phyloP scores from a whole-genome alignment of 1,140 invertebrate species.

The Sitobion miscanthi region DNA sequence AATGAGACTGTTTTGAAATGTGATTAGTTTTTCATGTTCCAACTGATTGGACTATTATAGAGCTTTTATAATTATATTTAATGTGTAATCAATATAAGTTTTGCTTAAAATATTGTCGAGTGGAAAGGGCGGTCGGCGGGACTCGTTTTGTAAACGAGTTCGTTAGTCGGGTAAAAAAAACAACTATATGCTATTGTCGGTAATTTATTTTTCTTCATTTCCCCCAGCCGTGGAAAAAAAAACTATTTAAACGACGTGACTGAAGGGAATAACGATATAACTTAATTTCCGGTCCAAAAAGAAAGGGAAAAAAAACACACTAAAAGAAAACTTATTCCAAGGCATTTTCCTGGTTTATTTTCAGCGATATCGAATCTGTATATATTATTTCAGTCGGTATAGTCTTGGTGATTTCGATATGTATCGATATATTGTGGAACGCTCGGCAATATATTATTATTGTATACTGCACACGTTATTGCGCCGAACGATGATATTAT shows the following conservation, averaged over 20 bases:
- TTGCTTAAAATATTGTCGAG: not conserved
- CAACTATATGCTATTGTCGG: not conserved
- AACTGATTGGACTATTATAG: not conserved
- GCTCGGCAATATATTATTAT: not conserved
- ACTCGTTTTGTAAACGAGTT: not conserved
- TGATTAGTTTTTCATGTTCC: not conserved
- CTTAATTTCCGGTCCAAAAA: conserved; percentile 6
- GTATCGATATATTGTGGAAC: not conserved
- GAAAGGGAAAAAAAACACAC: not conserved
- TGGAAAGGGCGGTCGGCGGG: not conserved
- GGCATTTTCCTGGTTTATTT: not conserved
- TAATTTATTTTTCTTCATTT: conserved; percentile 4
- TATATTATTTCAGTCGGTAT: not conserved
- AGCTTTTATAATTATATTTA: not conserved
- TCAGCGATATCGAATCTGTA: not conserved
- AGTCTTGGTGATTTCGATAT: not conserved
- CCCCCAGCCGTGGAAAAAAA: not conserved
- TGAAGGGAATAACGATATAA: conserved; percentile 18
- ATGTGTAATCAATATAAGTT: conserved; percentile 21
- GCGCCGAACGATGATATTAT: not conserved
- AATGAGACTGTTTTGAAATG: not conserved
- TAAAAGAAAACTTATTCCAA: not conserved
- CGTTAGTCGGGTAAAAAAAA: not conserved
- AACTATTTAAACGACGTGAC: conserved; percentile 30
- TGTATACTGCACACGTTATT: not conserved